phyloP scores from a whole-genome alignment of 92 coral and sea anemone genomes.

The Epizoanthus rinbou region DNA sequence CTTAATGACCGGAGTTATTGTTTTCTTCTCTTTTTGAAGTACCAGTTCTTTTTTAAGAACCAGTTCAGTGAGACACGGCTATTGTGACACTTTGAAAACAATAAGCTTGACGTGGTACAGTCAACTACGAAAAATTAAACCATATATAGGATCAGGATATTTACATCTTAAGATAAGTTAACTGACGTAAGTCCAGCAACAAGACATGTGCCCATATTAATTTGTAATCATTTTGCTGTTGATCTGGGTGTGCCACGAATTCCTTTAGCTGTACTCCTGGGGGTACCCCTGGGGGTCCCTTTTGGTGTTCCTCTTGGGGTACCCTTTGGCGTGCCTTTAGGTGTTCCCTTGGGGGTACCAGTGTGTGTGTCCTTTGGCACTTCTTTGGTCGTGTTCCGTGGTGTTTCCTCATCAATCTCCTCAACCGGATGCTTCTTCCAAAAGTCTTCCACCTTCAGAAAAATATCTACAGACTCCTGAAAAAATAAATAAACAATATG shows the following conservation, averaged over 20 bases:
- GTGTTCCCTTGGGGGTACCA: slow-evolving; percentile 22
- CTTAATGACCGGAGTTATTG: too few relatives aligned
- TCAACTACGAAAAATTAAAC: too few relatives aligned
- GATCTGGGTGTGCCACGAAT: not conserved
- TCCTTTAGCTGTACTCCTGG: slow-evolving; percentile 30
- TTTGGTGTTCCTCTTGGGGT: slow-evolving; percentile 26
- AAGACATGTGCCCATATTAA: not conserved
- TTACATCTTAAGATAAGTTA: too few relatives aligned
- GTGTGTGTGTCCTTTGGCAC: slow-evolving; percentile 3
- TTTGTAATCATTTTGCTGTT: not conserved
- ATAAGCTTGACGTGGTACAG: too few relatives aligned
- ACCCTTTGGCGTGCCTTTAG: slow-evolving; percentile 31
- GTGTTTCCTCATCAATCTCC: slow-evolving; percentile 55
- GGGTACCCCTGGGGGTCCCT: slow-evolving; percentile 27
- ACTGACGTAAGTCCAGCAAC: too few relatives aligned
- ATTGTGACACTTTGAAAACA: too few relatives aligned
- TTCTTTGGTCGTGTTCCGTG: not conserved
- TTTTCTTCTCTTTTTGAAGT: too few relatives aligned
- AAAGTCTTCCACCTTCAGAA: slow-evolving; percentile 93
- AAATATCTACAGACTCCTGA: slow-evolving; percentile 92
- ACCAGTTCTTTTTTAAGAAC: too few relatives aligned
- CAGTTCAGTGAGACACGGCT: too few relatives aligned
- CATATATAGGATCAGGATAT: too few relatives aligned
- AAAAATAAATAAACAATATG: not conserved
- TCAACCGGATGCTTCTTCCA: slow-evolving; percentile 93